These are phyloP conservation scores for Tenebrosternarchus preto DNA, from an alignment of 2,113 vertebrate genomes.

Conservation along the genomic window DNA sequence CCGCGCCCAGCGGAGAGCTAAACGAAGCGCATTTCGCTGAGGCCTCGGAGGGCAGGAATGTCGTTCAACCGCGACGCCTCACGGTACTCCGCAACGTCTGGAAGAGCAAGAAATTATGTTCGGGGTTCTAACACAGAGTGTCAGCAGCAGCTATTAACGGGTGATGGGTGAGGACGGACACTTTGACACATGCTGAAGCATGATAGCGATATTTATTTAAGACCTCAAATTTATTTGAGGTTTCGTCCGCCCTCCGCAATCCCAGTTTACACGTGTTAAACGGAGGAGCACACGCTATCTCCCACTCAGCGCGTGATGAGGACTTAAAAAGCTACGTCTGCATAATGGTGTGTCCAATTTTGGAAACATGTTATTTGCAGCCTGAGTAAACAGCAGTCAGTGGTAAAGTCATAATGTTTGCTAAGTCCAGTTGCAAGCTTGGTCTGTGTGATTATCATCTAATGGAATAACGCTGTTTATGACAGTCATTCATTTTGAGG, in stretches of 20 bases:
- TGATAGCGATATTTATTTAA: slow-evolving; percentile 35
- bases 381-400: slow-evolving; percentile 40
- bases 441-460: slow-evolving; percentile 9
- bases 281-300: slow-evolving; percentile 1
- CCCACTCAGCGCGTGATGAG: slow-evolving; percentile 23
- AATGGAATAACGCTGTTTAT: slow-evolving; percentile 9
- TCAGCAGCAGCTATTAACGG: not conserved
- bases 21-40: slow-evolving; percentile 32
- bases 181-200: slow-evolving; percentile 24
- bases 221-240: too few species aligned
- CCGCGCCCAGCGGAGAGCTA: slow-evolving; percentile 12
- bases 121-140: slow-evolving; percentile 11
- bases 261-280: slow-evolving; percentile 30
- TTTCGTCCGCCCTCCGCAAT: slow-evolving; percentile 25
- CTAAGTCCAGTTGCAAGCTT: not conserved
- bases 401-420: slow-evolving; percentile 10
- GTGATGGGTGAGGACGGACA: slow-evolving; percentile 20
- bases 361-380: slow-evolving; percentile 15
- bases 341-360: slow-evolving; percentile 18
- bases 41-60: slow-evolving; percentile 1
- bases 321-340: slow-evolving; percentile 16
- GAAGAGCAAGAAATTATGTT: not conserved
- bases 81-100: slow-evolving; percentile 1
- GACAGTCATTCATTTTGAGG: not conserved
- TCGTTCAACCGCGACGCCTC: slow-evolving; percentile 5